A percentile compares a stretch with the other conserved stretches of the same genome.
Conservation (phyloP, 2,888 invertebrate genomes). For the Stomorhina lunata region DNA sequence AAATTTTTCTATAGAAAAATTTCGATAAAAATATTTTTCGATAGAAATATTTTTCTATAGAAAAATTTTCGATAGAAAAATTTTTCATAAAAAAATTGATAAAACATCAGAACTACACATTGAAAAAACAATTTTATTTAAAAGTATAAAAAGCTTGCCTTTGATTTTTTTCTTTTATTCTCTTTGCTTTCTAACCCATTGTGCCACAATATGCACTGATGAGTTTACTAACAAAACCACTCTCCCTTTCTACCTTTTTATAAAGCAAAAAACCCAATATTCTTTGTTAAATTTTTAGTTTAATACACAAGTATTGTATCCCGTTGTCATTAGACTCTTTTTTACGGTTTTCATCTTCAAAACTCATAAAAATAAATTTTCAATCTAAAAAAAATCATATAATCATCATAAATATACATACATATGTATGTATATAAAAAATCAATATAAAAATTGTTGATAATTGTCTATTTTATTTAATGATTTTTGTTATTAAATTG, state of each 20-base stretch:
- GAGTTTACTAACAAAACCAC: not conserved
- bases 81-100: no score
- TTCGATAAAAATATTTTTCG: no score
- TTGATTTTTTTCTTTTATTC: not conserved
- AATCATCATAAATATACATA: not conserved
- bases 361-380: slow-evolving; percentile 21
- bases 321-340: slow-evolving; percentile 19
- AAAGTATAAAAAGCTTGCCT: not conserved
- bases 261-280: no score
- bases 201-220: not conserved
- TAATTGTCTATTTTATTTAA: slow-evolving; percentile 1
- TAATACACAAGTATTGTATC: not conserved
- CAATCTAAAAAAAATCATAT: slow-evolving; percentile 6
- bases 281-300: no score
- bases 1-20: no score
- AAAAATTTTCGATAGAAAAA: no score
- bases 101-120: no score
- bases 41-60: no score
- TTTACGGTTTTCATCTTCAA: not conserved
- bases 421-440: no score
- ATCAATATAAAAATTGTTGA: not conserved
- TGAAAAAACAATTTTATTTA: no score
- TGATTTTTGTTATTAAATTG: no score
- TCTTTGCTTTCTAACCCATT: not conserved
- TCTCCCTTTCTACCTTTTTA: not conserved